A percentile compares a stretch with the other conserved stretches of the same genome.
Conservation (phyloP, 2,888 invertebrate genomes). For the Gasteruption jaculator region DNA sequence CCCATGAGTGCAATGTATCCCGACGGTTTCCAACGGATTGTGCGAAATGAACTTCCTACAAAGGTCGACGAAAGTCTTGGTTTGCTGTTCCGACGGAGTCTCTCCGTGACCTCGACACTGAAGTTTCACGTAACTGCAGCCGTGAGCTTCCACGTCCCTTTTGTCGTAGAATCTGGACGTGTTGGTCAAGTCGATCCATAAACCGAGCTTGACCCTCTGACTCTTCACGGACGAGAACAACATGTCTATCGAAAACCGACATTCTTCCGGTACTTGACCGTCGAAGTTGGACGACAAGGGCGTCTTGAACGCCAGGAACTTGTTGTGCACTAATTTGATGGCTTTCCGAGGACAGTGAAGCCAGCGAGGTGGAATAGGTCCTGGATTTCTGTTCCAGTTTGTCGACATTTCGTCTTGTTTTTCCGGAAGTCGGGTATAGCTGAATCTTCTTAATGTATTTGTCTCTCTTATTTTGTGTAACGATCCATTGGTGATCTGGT, state of each 20-base stretch:
- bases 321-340: constrained; percentile 65
- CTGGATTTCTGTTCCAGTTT: constrained; percentile 32
- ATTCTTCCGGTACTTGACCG: constrained; percentile 76
- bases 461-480: too few species aligned
- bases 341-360: constrained; percentile 83
- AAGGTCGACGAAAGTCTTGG: constrained; percentile 74
- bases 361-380: constrained; percentile 81
- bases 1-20: constrained; percentile 95
- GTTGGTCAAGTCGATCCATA: constrained; percentile 97
- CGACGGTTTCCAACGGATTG: constrained; percentile 69
- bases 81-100: constrained; percentile 83
- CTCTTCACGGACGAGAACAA: constrained; percentile 74
- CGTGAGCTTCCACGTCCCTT: constrained; percentile 68
- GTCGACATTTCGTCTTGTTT: too few species aligned
- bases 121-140: constrained; percentile 82
- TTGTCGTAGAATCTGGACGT: constrained; percentile 90
- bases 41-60: constrained; percentile 75
- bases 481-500: too few species aligned
- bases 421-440: too few species aligned
- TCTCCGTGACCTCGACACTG: constrained; percentile 90
- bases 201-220: constrained; percentile 79
- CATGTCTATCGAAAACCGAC: constrained; percentile 84
- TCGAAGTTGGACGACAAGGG: constrained; percentile 82
- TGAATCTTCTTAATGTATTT: too few species aligned
- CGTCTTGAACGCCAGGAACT: constrained; percentile 93